Percentiles rank a stretch among this genome's conserved stretches.
These are phyloP conservation scores for Channa striata DNA, from an alignment of 2,797 vertebrate genomes.

Conservation along the genomic window DNA sequence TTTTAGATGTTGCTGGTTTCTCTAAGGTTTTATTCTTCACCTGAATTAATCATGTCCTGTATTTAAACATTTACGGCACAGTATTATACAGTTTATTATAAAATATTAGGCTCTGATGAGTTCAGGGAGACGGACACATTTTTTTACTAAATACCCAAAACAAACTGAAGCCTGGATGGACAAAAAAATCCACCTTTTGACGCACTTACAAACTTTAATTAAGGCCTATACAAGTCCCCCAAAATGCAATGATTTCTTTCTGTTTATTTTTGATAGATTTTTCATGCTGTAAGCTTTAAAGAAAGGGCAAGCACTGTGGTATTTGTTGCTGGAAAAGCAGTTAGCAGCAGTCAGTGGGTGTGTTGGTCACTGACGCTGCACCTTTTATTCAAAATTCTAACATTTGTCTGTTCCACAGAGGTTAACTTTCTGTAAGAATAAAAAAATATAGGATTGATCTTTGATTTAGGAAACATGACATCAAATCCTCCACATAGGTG, in stretches of 20 bases:
- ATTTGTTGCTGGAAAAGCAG: constrained; percentile 11
- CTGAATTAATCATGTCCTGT: constrained; percentile 20
- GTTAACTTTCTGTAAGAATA: constrained; percentile 1
- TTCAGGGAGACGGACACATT: constrained; percentile 20
- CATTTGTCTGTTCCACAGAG: not conserved
- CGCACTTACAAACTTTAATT: not conserved
- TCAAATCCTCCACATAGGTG: constrained; percentile 1
- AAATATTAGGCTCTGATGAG: constrained; percentile 21
- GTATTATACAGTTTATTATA: no score
- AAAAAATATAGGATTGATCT: not conserved
- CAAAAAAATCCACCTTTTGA: not conserved
- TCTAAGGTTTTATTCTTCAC: constrained; percentile 36
- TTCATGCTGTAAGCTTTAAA: constrained; percentile 1
- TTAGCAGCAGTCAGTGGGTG: not conserved
- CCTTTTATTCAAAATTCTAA: constrained; percentile 4
- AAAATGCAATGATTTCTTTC: not conserved
- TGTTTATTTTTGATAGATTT: not conserved
- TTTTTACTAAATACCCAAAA: constrained; percentile 3
- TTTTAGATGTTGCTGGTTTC: constrained; percentile 8
- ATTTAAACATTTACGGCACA: constrained; percentile 28
- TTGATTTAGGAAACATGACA: not conserved
- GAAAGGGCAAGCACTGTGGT: not conserved
- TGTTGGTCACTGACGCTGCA: not conserved
- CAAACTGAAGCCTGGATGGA: not conserved
- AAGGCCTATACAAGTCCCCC: not conserved